phyloP scores from a whole-genome alignment of 2,797 vertebrate species.

The Neosilurus mollespiculum region DNA sequence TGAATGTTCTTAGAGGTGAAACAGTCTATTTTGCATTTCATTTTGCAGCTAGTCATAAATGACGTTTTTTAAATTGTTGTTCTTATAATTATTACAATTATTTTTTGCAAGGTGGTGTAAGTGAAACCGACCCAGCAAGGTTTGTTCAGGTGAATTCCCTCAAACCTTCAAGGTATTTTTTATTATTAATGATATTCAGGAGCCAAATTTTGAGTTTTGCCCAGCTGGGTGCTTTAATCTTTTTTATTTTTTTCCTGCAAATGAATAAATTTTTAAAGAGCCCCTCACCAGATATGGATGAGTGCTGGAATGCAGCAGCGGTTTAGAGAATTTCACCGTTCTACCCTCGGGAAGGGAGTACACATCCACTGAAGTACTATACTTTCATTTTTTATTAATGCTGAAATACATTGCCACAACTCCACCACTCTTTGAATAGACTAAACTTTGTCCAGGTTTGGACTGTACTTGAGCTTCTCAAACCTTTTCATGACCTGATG shows the following conservation, averaged over 20 bases:
- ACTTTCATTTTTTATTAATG: slow-evolving; percentile 79
- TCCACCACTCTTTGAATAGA: slow-evolving; percentile 38
- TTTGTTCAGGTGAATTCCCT: slow-evolving; percentile 67
- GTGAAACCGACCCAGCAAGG: slow-evolving; percentile 64
- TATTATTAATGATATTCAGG: slow-evolving; percentile 82
- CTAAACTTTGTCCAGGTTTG: slow-evolving; percentile 47
- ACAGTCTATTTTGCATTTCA: slow-evolving; percentile 52
- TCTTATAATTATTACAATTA: slow-evolving; percentile 67
- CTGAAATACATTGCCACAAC: slow-evolving; percentile 65
- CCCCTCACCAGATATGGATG: slow-evolving; percentile 71
- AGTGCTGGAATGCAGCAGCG: slow-evolving; percentile 72
- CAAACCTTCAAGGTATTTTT: slow-evolving; percentile 67
- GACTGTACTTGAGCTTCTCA: slow-evolving; percentile 28
- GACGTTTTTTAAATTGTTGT: slow-evolving; percentile 69
- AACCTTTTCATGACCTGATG: slow-evolving; percentile 1
- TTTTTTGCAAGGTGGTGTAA: slow-evolving; percentile 65
- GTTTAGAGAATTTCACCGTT: slow-evolving; percentile 61
- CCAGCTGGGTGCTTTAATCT: slow-evolving; percentile 81
- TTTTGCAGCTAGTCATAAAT: slow-evolving; percentile 58
- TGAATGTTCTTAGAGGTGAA: not conserved
- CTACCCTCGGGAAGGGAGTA: slow-evolving; percentile 67
- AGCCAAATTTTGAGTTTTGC: slow-evolving; percentile 80
- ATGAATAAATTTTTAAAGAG: slow-evolving; percentile 86
- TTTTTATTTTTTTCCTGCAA: slow-evolving; percentile 80
- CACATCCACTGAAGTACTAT: slow-evolving; percentile 70